phyloP scores from a whole-genome alignment of 2,797 vertebrate species.

The Cynopterus sphinx region DNA sequence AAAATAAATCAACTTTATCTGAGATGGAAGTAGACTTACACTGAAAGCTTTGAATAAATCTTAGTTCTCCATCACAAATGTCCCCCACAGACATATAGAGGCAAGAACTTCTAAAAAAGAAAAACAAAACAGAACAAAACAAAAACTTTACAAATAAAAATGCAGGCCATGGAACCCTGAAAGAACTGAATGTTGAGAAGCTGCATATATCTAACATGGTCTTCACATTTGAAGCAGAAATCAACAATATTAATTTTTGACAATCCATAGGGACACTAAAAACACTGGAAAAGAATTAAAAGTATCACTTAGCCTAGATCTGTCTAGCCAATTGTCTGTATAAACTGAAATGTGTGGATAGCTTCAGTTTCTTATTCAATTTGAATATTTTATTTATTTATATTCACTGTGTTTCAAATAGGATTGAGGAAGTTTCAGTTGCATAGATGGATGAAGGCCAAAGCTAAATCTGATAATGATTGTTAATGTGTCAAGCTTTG shows the following conservation, averaged over 20 bases:
- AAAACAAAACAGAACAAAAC: not conserved
- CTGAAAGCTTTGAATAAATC: not conserved
- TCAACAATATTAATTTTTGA: not conserved
- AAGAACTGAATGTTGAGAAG: not conserved
- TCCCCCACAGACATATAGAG: not conserved
- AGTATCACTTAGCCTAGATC: not conserved
- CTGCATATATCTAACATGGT: not conserved
- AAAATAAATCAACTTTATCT: not conserved
- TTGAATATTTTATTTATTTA: conserved; percentile 21
- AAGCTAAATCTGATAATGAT: not conserved
- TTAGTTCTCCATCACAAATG: not conserved
- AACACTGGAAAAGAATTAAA: not conserved
- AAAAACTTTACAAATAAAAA: not conserved
- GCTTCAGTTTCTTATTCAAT: not conserved
- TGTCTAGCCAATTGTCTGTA: not conserved
- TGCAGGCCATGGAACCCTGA: not conserved
- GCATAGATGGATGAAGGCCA: not conserved
- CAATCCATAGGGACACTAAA: not conserved
- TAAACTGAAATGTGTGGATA: not conserved
- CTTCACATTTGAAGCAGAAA: not conserved
- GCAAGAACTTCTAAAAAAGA: not conserved
- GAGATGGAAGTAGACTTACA: not conserved
- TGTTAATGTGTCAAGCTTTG: not conserved
- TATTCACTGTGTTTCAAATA: conserved; percentile 1
- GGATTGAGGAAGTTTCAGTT: conserved; percentile 20